phyloP scores from a whole-genome alignment of 2,888 invertebrate species.

The Hemaris fuciformis region DNA sequence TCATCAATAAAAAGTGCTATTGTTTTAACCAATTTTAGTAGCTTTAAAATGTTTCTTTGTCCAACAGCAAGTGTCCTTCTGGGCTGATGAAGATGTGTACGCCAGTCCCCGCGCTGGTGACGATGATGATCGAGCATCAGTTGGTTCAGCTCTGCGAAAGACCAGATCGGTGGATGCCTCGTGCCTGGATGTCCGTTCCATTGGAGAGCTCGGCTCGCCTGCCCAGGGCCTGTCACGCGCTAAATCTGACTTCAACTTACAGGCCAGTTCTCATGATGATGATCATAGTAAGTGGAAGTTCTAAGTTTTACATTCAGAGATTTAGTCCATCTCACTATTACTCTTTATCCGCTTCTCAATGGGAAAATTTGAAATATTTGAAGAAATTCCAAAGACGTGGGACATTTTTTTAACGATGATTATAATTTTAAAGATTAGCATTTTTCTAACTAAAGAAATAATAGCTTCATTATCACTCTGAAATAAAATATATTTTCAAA shows the following conservation, averaged over 20 bases:
- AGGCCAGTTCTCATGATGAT: conserved; percentile 86
- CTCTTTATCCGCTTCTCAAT: too few relatives aligned
- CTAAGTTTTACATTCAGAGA: background rate
- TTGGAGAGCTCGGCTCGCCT: conserved; percentile 84
- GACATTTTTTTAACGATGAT: too few relatives aligned
- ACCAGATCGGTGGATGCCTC: conserved; percentile 95
- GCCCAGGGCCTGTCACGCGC: conserved; percentile 87
- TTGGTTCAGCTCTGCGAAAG: conserved; percentile 90
- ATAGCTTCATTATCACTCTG: too few relatives aligned
- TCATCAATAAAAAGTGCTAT: too few relatives aligned
- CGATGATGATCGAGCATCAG: conserved; percentile 87
- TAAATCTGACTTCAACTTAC: conserved; percentile 93
- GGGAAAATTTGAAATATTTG: too few relatives aligned
- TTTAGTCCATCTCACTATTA: background rate
- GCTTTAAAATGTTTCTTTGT: conserved; percentile 14
- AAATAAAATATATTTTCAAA: too few relatives aligned
- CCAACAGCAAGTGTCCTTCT: conserved; percentile 88
- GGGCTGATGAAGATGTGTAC: conserved; percentile 89
- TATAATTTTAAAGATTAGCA: too few relatives aligned
- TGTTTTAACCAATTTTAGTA: too few relatives aligned
- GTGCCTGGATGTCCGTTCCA: conserved; percentile 90
- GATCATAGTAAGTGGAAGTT: conserved; percentile 82
- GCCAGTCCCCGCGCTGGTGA: conserved; percentile 84
- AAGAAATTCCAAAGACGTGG: too few relatives aligned
- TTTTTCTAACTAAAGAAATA: too few relatives aligned